Conservation (phyloP, 2,113 vertebrate species). For the Prunella fulvescens region DNA sequence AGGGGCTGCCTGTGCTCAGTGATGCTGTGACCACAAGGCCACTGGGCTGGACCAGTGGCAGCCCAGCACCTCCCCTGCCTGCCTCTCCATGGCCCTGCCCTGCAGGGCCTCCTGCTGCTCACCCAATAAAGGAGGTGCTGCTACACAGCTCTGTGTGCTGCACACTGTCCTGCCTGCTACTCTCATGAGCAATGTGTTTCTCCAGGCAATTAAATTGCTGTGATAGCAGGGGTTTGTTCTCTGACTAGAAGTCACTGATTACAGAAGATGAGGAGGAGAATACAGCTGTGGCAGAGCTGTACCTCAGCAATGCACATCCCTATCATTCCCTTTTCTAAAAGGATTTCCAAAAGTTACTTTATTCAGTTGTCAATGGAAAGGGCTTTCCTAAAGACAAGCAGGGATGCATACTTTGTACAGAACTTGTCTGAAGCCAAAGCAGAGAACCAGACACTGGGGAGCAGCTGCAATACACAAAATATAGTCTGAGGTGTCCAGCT, state of each 20-base stretch:
- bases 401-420: accelerated
- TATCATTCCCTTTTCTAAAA: neutral
- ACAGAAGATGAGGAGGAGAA: neutral
- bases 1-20: neutral
- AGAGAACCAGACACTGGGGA: neutral
- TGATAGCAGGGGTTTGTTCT: neutral
- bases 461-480: neutral
- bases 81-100: neutral
- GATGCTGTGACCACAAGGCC: neutral
- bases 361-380: neutral
- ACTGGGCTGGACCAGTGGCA: neutral
- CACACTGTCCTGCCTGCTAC: neutral
- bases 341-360: neutral
- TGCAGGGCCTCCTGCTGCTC: accelerated
- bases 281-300: neutral
- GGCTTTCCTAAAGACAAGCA: neutral
- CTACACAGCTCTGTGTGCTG: accelerated
- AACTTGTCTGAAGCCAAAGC: neutral
- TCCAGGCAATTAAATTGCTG: neutral
- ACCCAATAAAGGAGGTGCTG: neutral
- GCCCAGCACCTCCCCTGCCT: neutral
- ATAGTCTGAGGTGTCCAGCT: neutral
- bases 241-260: neutral
- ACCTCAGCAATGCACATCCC: neutral
- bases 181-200: neutral